Percentiles rank a stretch among this genome's conserved stretches.
Conservation (phyloP, 2,113 vertebrate genomes). For the Vireo altiloquus region DNA sequence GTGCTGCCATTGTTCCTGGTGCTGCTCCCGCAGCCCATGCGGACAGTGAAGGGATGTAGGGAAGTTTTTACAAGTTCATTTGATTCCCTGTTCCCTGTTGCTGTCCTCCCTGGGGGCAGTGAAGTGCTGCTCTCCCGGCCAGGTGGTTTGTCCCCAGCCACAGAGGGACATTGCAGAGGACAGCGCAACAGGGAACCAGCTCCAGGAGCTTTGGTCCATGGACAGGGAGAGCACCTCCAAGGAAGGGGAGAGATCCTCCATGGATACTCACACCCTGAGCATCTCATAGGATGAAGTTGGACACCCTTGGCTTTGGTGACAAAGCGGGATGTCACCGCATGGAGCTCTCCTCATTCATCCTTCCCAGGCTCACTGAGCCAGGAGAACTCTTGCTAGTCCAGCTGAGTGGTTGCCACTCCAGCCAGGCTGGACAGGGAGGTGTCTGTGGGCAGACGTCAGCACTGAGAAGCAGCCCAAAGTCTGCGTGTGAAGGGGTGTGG, state of each 20-base stretch:
- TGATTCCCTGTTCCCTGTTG: background rate
- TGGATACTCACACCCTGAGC: background rate
- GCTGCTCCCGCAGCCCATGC: background rate
- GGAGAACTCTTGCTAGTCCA: rapidly evolving
- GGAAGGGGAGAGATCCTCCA: background rate
- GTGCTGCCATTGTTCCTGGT: background rate
- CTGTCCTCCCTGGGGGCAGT: rapidly evolving
- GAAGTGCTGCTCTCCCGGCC: background rate
- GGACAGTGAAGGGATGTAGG: background rate
- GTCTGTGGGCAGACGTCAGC: rapidly evolving
- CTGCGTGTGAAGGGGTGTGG: rapidly evolving
- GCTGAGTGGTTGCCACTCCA: background rate
- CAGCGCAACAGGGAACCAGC: background rate
- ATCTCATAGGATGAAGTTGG: rapidly evolving
- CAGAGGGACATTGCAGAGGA: background rate
- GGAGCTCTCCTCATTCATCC: background rate
- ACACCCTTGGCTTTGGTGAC: background rate
- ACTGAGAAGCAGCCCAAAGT: rapidly evolving
- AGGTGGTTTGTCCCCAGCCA: background rate
- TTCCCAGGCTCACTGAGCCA: rapidly evolving
- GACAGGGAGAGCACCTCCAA: background rate
- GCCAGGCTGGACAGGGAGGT: background rate
- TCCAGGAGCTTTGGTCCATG: background rate
- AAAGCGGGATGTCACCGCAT: rapidly evolving
- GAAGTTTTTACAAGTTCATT: background rate